Conservation (phyloP, 2,888 invertebrate species). For the Limnephilus auricula region DNA sequence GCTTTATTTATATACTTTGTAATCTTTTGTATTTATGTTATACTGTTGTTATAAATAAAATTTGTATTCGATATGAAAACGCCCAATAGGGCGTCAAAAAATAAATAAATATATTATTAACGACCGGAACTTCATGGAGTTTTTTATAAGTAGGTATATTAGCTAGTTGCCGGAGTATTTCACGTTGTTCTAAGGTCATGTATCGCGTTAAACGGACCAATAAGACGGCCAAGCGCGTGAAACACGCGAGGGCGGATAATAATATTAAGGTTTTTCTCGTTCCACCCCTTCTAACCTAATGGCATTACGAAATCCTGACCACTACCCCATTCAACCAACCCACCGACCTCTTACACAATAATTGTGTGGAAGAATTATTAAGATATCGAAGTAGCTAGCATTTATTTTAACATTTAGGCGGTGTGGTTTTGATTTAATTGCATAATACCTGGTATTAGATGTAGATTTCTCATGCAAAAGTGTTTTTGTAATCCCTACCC, state of each 20-base stretch:
- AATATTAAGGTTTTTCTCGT: conserved; percentile 40
- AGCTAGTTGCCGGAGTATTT: neutral
- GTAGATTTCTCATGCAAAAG: neutral
- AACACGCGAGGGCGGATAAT: conserved; percentile 44
- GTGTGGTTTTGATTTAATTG: neutral
- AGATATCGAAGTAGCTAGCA: conserved; percentile 7
- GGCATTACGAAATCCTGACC: conserved; percentile 44
- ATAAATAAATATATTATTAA: neutral
- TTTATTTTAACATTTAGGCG: neutral
- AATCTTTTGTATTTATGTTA: too few species aligned
- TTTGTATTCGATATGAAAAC: too few species aligned
- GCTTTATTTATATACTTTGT: too few species aligned
- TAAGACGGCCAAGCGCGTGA: conserved; percentile 45
- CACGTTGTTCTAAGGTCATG: conserved; percentile 49
- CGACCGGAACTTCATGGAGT: neutral
- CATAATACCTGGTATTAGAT: neutral
- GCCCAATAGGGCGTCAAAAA: too few species aligned
- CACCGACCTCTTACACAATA: neutral
- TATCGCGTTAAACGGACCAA: conserved; percentile 50
- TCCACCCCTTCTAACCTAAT: conserved; percentile 25
- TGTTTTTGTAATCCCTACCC: conserved; percentile 3
- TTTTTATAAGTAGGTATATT: neutral
- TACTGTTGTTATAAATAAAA: too few species aligned
- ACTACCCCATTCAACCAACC: neutral
- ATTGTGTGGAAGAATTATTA: neutral